Base-by-base conservation (phyloP, 2,797 vertebrate species). In the Knipowitschia caucasica region DNA sequence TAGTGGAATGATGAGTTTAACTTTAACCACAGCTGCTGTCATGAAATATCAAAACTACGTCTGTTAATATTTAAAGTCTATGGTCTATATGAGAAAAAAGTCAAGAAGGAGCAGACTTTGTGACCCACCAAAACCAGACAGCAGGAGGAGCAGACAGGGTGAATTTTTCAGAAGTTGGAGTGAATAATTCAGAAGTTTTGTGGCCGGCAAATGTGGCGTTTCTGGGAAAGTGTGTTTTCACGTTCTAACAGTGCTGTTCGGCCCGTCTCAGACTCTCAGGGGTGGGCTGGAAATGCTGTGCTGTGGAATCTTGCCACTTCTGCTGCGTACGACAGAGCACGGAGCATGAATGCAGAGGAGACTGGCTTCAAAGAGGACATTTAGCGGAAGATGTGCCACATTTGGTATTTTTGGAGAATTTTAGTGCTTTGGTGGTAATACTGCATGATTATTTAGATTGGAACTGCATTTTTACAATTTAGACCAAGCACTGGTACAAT, bases 251-350 rank as follows among this genome's bases (percentile, higher is more conserved):
- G 18, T 65, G 68, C 47, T 59, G 64, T 75, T 62, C 50, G 55
- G 69, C 35, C 64, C 57, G 59, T 60, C 50, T 35, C 5, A n/a
- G n/a, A n/a, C 36, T 72, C 60, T 59, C 67, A 12, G 35, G 62
- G 65, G 64, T 21, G 40, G 40, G 42, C 6, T 50, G 0, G 5
- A 73, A 65, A 54, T 68, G 71, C 62, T 69, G 64, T 30, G 59
- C 75, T 47, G 56, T 80, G 63, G 76, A 82, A 70, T 72, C 62
- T 66, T 78, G 61, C 54, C 52, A 45, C 67, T 70, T 79, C 64
- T 36, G 8, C 57, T 47, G 39, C 44, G 62, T 42, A 33, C 52
- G 49, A 67, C 34, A 9, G 50, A 62, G 57, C 60, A 55, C 63
- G 18, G 60, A 24, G 50, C 56, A 17, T 51, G 50, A 46, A 45